phyloP scores from a whole-genome alignment of 2,888 invertebrate species.

The Nasonovia ribisnigri region DNA sequence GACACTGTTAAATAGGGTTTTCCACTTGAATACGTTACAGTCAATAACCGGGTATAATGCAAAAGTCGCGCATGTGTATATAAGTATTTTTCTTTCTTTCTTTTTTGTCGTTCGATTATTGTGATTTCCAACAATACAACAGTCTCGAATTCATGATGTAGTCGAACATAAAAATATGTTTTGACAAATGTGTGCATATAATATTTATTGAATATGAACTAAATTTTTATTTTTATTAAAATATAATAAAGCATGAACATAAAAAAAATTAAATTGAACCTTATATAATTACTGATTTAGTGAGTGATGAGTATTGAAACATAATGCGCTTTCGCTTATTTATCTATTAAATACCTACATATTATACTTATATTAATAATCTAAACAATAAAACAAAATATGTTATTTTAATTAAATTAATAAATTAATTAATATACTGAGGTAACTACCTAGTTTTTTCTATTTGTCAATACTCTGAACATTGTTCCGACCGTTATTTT shows the following conservation, averaged over 20 bases:
- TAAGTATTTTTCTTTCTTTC: background rate
- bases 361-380: background rate
- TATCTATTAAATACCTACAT: no score
- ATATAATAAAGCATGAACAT: background rate
- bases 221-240: background rate
- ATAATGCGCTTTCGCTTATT: no score
- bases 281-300: no score
- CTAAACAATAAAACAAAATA: background rate
- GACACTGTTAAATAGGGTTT: conserved; percentile 8
- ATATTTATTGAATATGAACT: background rate
- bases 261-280: no score
- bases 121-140: background rate
- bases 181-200: background rate
- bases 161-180: background rate
- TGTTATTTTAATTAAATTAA: background rate
- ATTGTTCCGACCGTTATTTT: background rate
- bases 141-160: background rate
- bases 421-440: background rate
- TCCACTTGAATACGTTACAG: background rate
- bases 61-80: background rate
- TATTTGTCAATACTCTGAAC: background rate
- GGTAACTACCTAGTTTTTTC: background rate
- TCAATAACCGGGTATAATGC: background rate
- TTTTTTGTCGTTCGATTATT: background rate
- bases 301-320: no score